Percentiles rank a stretch among this genome's conserved stretches.
phyloP scores from a whole-genome alignment of 2,797 vertebrate species.

The Argentina silus region DNA sequence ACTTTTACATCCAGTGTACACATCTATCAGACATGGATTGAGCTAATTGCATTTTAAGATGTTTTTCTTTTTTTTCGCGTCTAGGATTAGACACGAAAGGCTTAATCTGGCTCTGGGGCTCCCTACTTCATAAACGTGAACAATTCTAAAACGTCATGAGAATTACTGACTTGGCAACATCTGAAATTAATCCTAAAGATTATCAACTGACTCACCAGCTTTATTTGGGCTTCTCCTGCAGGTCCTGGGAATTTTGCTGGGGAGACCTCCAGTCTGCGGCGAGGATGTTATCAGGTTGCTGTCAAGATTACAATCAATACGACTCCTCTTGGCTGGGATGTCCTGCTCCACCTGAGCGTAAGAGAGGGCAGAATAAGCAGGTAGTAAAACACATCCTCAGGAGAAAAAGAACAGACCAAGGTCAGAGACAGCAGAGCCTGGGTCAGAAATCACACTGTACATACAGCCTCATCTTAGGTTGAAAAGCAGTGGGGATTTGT shows the following conservation, averaged over 20 bases:
- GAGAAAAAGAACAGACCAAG: too few species aligned
- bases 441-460: neutral
- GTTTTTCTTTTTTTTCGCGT: neutral
- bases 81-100: neutral
- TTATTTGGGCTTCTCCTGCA: conserved; percentile 89
- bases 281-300: conserved; percentile 94
- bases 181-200: neutral
- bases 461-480: neutral
- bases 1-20: neutral
- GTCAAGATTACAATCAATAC: conserved; percentile 89
- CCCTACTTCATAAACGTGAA: too few species aligned
- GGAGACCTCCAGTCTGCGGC: conserved; percentile 80
- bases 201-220: conserved; percentile 77
- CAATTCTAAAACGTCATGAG: too few species aligned
- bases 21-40: too few species aligned
- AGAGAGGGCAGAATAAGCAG: neutral
- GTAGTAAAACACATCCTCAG: neutral
- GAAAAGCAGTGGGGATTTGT: too few species aligned
- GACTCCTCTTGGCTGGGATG: conserved; percentile 89
- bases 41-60: too few species aligned
- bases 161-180: neutral
- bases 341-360: conserved; percentile 86
- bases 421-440: too few species aligned
- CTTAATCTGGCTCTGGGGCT: too few species aligned
- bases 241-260: conserved; percentile 83